Evolutionary conservation across 2,797 vertebrate species (phyloP), one percentile per base, ranked within the genome.

Genomic region (Scolopax rusticola): DNA sequence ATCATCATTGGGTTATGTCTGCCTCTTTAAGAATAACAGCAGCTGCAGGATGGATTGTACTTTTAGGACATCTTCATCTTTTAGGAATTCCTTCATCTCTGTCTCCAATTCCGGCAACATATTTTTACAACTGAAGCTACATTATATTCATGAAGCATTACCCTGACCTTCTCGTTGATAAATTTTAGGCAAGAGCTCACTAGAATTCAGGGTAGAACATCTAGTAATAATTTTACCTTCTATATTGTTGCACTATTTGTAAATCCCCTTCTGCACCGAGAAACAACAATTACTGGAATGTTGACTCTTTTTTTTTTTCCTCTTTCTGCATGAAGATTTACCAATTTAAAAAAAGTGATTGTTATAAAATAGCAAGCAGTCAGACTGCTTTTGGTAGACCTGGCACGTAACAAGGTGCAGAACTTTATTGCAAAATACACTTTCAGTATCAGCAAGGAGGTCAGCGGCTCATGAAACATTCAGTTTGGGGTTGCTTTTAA

Each of bases 161-260:
- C 15, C 56, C 32, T 88, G 89, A 68, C 84, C 89, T 95, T 92
- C 87, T 13, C n/a, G 20, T 21, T 90, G 78, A 95, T 68, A 77
- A 88, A 89, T 93, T 93, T 94, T 43, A 90, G 74, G 77, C 70
- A 87, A 94, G 81, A 83, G 78, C 85, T 89, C 30, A 21, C 92
- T 96, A 21, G 12, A 87, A 53, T 33, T 87, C 63, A 36, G 19
- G 36, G 87, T 64, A 91, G 53, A 96, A 48, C 57, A 75, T 48
- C 76, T 36, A 91, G 84, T 65, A 86, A 87, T 89, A 89, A 93
- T 91, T 96, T 81, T 85, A 68, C 68, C 30, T 87, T 61, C 59
- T 56, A 38, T 38, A 40, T 43, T 36, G 53, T 75, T 54, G 71
- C 0, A 0, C 38, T 81, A 14, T 91, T 89, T 80, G 84, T 80